Conservation (phyloP, 2,888 invertebrate species). For the Lithophane semibrunnea region DNA sequence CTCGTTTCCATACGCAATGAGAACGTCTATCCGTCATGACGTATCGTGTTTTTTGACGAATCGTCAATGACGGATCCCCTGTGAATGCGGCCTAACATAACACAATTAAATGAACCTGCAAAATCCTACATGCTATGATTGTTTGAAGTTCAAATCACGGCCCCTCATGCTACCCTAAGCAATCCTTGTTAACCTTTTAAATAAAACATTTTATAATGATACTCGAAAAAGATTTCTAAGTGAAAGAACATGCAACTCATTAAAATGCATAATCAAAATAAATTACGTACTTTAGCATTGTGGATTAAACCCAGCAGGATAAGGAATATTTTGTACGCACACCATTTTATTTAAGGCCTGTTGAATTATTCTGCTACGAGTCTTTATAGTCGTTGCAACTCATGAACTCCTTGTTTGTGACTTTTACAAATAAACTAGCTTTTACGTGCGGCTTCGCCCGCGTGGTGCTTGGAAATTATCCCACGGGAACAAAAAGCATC, state of each 20-base stretch:
- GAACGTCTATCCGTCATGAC: too few relatives aligned
- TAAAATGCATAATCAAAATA: constrained; percentile 32
- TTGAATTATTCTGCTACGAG: background rate
- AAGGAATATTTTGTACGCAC: background rate
- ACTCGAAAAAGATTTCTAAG: background rate
- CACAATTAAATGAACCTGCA: background rate
- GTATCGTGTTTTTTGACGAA: too few relatives aligned
- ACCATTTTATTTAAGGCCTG: background rate
- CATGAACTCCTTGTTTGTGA: background rate
- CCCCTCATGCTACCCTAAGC: background rate
- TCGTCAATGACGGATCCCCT: too few relatives aligned
- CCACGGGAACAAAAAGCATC: background rate
- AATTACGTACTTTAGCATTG: constrained; percentile 16
- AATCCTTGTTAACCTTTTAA: background rate
- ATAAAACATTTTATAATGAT: constrained; percentile 17
- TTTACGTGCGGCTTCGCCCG: fast-evolving
- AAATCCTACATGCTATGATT: background rate
- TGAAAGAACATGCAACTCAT: constrained; percentile 35
- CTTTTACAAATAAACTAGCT: background rate
- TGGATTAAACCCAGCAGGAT: constrained; percentile 20
- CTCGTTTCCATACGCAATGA: too few relatives aligned
- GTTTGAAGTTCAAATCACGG: background rate
- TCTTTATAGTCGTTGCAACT: background rate
- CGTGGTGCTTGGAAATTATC: background rate
- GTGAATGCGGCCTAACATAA: too few relatives aligned